Evolutionary conservation across 1,140 invertebrate species (phyloP), one percentile per base, ranked within the genome.

Genomic region (Hermetia illucens): DNA sequence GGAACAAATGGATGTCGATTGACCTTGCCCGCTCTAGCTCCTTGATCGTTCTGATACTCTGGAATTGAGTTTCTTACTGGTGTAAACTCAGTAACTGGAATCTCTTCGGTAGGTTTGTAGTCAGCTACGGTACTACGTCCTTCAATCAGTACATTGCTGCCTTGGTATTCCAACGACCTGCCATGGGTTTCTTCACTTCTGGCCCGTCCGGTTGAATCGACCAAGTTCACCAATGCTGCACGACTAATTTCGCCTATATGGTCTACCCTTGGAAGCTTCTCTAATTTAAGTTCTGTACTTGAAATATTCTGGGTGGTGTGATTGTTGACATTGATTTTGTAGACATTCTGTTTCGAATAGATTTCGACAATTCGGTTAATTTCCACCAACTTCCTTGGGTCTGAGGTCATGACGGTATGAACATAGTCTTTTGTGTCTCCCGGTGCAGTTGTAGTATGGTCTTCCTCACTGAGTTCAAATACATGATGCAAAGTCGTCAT

Each of bases 181-280:
- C 35, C 18, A 17, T 36, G 24, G 35, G 17, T 16, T 8, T 15
- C 17, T 34, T 34, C 2, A 19, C 4, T 16, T 16, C n/a, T 17
- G n/a, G 16, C 32, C 2, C 8, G 19, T 3, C 4, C n/a, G 9
- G 6, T n/a, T 24, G 21, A 21, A 58, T 67, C 69, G 12, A 76
- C 67, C 34, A 76, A 63, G 52, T 77, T 75, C 16, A 77, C 75
- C 22, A 71, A 64, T 40, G 71, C 75, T 35, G 70, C 70, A 45
- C 74, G 62, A 52, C 70, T 75, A 1, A 77, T 72, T 57, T 73
- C 74, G 37, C 75, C 74, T 39, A 77, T 68, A 64, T 71, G 71
- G 49, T 75, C 69, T 3, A 74, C 49, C 8, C 64, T 66, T 4
- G 72, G 70, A 49, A 70, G 61, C 35, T 65, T 65, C 47, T 72